Conservation (phyloP, 2,888 invertebrate species). For the Cryptocheilus praepositus region DNA sequence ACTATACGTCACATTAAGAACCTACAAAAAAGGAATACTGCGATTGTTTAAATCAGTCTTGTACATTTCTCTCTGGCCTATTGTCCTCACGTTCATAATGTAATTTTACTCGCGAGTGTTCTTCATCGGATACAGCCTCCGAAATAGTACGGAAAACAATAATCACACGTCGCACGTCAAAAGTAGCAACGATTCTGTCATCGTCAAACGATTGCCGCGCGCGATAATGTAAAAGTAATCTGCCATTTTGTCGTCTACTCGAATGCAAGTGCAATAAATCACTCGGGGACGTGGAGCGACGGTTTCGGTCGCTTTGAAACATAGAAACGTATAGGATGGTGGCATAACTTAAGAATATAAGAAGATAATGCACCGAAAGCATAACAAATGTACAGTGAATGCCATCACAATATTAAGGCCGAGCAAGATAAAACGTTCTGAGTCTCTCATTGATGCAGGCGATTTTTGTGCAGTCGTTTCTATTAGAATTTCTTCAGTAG, state of each 20-base stretch:
- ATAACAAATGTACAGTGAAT: no score
- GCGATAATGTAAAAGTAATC: neutral
- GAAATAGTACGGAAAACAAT: no score
- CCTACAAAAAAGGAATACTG: conserved; percentile 35
- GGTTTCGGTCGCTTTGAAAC: no score
- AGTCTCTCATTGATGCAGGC: conserved; percentile 26
- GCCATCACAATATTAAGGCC: no score
- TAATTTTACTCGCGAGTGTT: neutral
- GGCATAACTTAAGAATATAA: no score
- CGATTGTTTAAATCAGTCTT: conserved; percentile 44
- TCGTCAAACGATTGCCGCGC: neutral
- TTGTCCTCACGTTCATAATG: conserved; percentile 15
- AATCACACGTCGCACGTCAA: neutral
- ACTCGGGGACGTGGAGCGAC: no score
- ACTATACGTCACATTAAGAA: neutral
- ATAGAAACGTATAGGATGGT: no score
- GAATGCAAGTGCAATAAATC: neutral
- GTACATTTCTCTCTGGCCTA: conserved; percentile 33
- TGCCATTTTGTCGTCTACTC: neutral
- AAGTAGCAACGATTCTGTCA: neutral
- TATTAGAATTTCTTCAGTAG: conserved; percentile 41
- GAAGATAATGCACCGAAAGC: no score
- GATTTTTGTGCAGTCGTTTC: no score
- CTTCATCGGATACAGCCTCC: no score
- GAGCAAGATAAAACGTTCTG: no score